Evolutionary conservation across 2,113 vertebrate genomes (phyloP), one percentile per base, ranked within the genome.

Genomic region (Perca fluviatilis): DNA sequence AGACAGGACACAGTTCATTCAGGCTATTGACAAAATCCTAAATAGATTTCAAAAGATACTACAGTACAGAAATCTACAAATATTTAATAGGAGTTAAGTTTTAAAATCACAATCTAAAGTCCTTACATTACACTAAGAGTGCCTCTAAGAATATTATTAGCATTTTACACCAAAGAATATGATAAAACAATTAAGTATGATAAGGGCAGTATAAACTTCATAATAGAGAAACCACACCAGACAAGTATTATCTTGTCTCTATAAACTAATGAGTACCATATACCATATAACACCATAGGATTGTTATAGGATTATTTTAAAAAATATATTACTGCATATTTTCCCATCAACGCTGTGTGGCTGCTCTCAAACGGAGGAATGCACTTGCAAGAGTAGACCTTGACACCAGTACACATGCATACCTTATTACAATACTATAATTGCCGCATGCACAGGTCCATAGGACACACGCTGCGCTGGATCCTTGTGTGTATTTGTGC

Each of bases 371-470:
- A 58, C 27, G 36, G 62, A 78, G 74, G 82, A 21, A 72, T 77
- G 74, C 65, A 49, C 77, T 79, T 70, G 57, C 61, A 54, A 21
- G 77, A 69, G 79, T 40, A 62, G 47, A 84, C 82, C 23, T 33
- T 84, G 78, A 77, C 79, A 79, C 54, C 60, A 69, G 80, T 30
- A 30, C 86, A 86, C 89, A 82, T 78, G 86, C 83, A 90, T 50
- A 76, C 86, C 89, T 86, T 62, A 89, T 88, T 89, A 91, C 76
- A 56, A 82, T 83, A 89, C 88, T 86, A 90, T 76, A 87, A 90
- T 49, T 93, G 88, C 84, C 50, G 87, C 90, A 89, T 88, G 86
- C 89, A 86, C 87, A 60, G 78, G 40, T 77, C 74, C 67, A 62
- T 61, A 36, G 51, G 77, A 84, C 85, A 83, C 86, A 86, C 80